Evolutionary conservation across 2,113 vertebrate species (phyloP), one percentile per base, ranked within the genome.

Genomic region (Colaptes auratus): DNA sequence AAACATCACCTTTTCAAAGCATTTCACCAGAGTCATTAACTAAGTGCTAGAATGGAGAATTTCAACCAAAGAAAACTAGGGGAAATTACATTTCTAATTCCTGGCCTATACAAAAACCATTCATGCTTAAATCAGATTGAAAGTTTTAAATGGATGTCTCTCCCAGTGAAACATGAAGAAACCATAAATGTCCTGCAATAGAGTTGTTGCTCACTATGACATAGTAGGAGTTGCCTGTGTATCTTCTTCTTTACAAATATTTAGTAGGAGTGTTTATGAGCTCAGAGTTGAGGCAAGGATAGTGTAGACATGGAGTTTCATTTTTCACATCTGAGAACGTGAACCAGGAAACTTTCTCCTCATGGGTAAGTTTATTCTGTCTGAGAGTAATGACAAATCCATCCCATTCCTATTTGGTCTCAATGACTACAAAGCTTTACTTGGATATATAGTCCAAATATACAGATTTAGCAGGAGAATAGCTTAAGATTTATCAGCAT

Each of bases 1-100:
- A 97, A 95, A 92, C 12, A 36, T 61, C 74, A 71, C 85, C 96
- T 93, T 97, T 98, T 96, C 84, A 94, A 96, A 97, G 86, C 66
- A 79, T 93, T 90, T 96, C 36, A 31, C 72, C 33, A 78, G 74
- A 89, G 77, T 95, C 91, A 87, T 97, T 97, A 96, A 97, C 97
- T 97, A 97, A 96, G 90, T 81, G 78, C 80, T 94, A 95, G 90
- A 90, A 79, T 5, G 61, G 79, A 85, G 85, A 94, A 91, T 67
- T 96, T 90, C 6, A 66, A 96, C 75, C 53, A 80, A 97, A 91
- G 48, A 71, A 89, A 82, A 92, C 85, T 42, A 91, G 73, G 82
- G 85, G 83, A 97, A 97, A 92, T 60, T 72, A 88, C 70, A 94
- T 92, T 82, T 84, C 46, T 82, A 46, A 71, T 64, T 85, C 25